Conservation (phyloP, 2,888 invertebrate species). For the Apamea epomidion region DNA sequence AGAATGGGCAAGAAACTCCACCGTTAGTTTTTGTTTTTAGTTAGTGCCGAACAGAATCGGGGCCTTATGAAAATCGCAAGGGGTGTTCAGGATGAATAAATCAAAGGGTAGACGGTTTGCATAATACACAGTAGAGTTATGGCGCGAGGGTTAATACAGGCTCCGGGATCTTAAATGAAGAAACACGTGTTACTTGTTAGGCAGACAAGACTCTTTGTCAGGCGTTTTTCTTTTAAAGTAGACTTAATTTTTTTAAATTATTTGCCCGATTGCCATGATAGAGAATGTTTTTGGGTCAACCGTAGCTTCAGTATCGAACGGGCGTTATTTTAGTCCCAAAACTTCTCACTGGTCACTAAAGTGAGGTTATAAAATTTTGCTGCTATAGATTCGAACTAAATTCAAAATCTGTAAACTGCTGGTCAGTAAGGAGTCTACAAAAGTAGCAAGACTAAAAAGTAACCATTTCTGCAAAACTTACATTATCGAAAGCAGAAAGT, state of each 20-base stretch:
- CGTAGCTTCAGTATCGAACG: neutral
- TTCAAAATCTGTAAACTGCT: neutral
- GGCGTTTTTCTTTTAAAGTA: neutral
- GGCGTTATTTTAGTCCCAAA: neutral
- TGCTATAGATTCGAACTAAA: neutral
- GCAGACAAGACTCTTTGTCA: neutral
- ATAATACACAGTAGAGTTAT: slow-evolving; percentile 51
- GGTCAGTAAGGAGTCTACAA: neutral
- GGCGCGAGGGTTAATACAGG: slow-evolving; percentile 2
- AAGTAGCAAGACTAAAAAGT: neutral
- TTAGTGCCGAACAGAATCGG: neutral
- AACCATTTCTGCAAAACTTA: neutral
- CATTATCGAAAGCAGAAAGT: slow-evolving; percentile 5
- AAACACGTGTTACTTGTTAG: slow-evolving; percentile 23
- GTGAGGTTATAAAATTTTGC: neutral
- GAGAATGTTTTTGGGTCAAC: neutral
- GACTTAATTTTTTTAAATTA: neutral
- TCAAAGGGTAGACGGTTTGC: slow-evolving; percentile 40
- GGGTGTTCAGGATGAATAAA: slow-evolving; percentile 42
- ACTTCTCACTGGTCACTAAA: neutral
- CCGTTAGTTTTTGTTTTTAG: slow-evolving; percentile 1
- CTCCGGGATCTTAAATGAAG: slow-evolving; percentile 15
- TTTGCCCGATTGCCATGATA: neutral
- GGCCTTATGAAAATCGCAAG: slow-evolving; percentile 15
- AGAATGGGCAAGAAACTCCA: no score